These are phyloP conservation scores for Spicauda simplicius DNA, from an alignment of 2,888 invertebrate species.

Conservation along the genomic window DNA sequence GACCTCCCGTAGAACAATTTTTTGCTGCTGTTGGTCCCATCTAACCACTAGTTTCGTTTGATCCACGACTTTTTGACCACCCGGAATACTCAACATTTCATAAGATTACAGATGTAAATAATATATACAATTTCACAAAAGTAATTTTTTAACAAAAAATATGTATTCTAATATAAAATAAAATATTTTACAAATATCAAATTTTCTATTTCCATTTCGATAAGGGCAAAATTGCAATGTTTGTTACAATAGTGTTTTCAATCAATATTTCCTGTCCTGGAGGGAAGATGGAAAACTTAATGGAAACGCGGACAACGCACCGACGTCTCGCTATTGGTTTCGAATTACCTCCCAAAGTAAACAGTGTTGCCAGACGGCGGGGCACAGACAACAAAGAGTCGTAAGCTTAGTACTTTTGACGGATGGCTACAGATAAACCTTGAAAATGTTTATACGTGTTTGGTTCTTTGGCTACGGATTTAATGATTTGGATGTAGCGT, in stretches of 20 bases:
- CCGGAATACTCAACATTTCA: too few relatives aligned
- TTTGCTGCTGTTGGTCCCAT: too few relatives aligned
- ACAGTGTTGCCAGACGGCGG: constrained; percentile 40
- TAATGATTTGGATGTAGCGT: neutral
- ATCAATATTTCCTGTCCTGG: constrained; percentile 52
- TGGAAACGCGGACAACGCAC: constrained; percentile 39
- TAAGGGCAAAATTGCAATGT: neutral
- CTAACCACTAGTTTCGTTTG: too few relatives aligned
- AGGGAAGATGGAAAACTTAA: constrained; percentile 43
- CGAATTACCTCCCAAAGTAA: constrained; percentile 48
- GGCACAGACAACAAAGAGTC: constrained; percentile 19
- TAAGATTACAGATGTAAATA: too few relatives aligned
- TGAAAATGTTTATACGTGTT: too few relatives aligned
- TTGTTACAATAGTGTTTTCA: constrained; percentile 25
- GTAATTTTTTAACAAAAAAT: too few relatives aligned
- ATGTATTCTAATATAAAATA: neutral
- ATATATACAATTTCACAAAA: neutral
- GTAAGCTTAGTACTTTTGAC: neutral
- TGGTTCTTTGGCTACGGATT: neutral
- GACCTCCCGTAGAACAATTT: too few relatives aligned
- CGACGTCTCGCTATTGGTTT: constrained; percentile 42
- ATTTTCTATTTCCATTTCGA: neutral
- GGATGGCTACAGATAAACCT: neutral
- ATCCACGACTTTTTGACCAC: too few relatives aligned
- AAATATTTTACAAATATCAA: neutral